phyloP scores from a whole-genome alignment of 2,113 vertebrate genomes.

The Misgurnus anguillicaudatus region DNA sequence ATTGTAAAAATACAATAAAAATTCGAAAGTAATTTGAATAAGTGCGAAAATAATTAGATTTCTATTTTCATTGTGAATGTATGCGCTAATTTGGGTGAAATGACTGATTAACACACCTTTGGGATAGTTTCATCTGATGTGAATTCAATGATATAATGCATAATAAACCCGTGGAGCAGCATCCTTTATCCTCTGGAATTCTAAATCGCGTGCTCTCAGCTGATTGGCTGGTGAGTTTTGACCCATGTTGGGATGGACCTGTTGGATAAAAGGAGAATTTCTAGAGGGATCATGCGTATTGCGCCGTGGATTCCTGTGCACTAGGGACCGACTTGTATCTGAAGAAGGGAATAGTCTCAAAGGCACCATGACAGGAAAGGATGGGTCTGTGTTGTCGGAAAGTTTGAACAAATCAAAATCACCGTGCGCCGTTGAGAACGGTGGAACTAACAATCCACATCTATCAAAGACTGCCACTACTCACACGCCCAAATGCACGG shows the following conservation, averaged over 20 bases:
- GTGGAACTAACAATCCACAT: slow-evolving; percentile 62
- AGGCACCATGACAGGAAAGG: slow-evolving; percentile 88
- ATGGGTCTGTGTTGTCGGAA: slow-evolving; percentile 81
- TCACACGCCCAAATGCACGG: slow-evolving; percentile 86
- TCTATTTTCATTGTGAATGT: not conserved
- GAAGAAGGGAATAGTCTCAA: slow-evolving; percentile 61
- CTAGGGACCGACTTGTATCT: slow-evolving; percentile 74
- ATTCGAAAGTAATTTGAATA: not conserved
- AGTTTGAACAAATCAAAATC: slow-evolving; percentile 81
- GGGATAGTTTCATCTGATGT: slow-evolving; percentile 5
- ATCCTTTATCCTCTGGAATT: slow-evolving; percentile 83
- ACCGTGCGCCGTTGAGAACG: slow-evolving; percentile 64
- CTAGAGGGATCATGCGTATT: slow-evolving; percentile 84
- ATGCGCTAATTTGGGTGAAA: slow-evolving; percentile 10
- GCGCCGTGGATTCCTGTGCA: slow-evolving; percentile 84
- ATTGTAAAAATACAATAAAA: not conserved
- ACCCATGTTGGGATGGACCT: slow-evolving; percentile 91
- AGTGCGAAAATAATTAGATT: not conserved
- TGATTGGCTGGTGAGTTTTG: slow-evolving; percentile 92
- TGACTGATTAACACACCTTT: not conserved
- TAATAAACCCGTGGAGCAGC: slow-evolving; percentile 60
- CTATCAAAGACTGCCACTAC: slow-evolving; percentile 69
- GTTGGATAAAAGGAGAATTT: slow-evolving; percentile 96
- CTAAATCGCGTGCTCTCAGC: slow-evolving; percentile 73
- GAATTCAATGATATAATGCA: slow-evolving; percentile 45